phyloP scores from a whole-genome alignment of 2,888 invertebrate species.

The Aleiodes testaceus region DNA sequence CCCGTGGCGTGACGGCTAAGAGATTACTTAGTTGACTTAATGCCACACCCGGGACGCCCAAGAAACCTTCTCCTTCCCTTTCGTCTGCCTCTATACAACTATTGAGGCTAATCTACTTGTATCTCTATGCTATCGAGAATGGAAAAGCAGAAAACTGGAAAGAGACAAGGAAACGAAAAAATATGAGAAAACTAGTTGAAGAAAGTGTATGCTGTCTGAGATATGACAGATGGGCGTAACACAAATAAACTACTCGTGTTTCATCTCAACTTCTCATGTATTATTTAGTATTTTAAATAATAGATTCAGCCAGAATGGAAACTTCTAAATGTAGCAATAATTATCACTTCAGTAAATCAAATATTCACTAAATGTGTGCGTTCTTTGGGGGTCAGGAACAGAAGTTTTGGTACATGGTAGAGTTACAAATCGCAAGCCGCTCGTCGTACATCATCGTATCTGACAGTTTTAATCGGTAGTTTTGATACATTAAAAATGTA shows the following conservation, averaged over 20 bases:
- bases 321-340: background rate
- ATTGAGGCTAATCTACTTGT: conserved; percentile 49
- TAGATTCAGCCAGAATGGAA: background rate
- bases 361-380: background rate
- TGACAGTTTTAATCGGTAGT: conserved; percentile 47
- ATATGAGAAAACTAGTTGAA: conserved; percentile 45
- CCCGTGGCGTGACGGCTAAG: conserved; percentile 68
- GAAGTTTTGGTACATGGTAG: conserved; percentile 42
- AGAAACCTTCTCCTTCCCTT: background rate
- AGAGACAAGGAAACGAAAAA: background rate
- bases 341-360: background rate
- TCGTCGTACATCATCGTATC: conserved; percentile 64
- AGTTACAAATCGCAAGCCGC: conserved; percentile 50
- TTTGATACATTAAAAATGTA: background rate
- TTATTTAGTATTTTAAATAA: background rate
- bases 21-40: conserved; percentile 69
- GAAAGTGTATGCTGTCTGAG: conserved; percentile 46
- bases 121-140: conserved; percentile 42
- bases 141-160: background rate
- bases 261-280: background rate
- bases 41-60: conserved; percentile 54
- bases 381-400: conserved; percentile 23
- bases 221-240: conserved; percentile 47
- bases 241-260: background rate
- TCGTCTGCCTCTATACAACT: conserved; percentile 47